Evolutionary conservation across 92 coral and sea anemone species (phyloP), one percentile per base, ranked within the genome.

Genomic region (Porites evermanni): DNA sequence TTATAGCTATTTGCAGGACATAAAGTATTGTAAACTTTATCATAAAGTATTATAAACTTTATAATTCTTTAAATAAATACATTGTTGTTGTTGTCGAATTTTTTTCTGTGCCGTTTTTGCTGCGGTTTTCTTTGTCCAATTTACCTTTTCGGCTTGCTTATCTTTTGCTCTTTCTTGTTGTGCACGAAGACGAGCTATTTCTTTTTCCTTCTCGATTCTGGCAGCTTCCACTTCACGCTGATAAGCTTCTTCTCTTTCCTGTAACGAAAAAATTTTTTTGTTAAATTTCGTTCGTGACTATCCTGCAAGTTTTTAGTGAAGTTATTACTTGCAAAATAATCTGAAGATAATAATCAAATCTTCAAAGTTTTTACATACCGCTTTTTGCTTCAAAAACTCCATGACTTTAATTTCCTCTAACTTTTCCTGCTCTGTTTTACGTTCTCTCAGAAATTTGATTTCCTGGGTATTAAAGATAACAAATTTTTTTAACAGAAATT

Each of bases 121-220:
- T 38, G 5, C 47, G 47, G 47, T 38, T 38, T 38, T 38, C 47
- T 38, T 38, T 6, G 47, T 38, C 0, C 26, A 11, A 64, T 26
- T 53, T 51, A 93, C 97, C 91, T 93, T 97, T 54, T 97, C 99
- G 29, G 99, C 99, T 74, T 95, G 99, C 68, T 95, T 96, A 81
- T 97, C 99, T 77, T 97, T 97, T 7, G 99, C 99, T 79, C 99
- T 91, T 61, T 97, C 99, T 69, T 97, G 99, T 73, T 90, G 94
- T 6, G 99, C 99, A 66, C 99, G 91, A 14, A 97, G 92, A 14
- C 99, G 91, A 13, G 99, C 99, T 73, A 97, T 97, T 82, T 97
- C 99, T 78, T 95, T 95, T 79, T 97, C 99, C 66, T 94, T 95
- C 75, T 97, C 99, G 17, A 91, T 87, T 64, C 91, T 93, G 2